A percentile compares a stretch with the other conserved stretches of the same genome.
Evolutionary conservation across 2,797 vertebrate species (phyloP).

Genomic region (Anguilla pacifica): DNA sequence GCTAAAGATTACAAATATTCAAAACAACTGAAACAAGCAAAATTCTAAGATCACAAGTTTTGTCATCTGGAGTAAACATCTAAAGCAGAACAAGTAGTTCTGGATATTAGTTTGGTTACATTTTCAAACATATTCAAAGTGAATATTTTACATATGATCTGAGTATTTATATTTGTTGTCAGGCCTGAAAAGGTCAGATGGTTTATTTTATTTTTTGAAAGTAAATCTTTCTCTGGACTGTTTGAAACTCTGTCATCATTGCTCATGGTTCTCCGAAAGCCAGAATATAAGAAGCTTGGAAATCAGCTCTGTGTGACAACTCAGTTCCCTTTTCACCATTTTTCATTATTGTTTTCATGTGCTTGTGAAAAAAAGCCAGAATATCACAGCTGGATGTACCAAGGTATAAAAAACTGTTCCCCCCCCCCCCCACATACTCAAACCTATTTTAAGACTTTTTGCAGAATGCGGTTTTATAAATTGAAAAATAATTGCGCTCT

Average conservation of each 20-base stretch:
- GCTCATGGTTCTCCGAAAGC: background rate
- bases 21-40: too few relatives aligned
- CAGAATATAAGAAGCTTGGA: background rate
- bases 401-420: background rate
- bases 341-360: background rate
- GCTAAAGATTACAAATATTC: too few relatives aligned
- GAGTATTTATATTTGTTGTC: background rate
- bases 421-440: background rate
- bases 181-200: background rate
- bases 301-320: background rate
- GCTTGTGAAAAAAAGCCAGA: background rate
- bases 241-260: background rate
- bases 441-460: background rate
- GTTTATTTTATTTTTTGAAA: background rate
- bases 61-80: background rate
- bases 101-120: conserved; percentile 1
- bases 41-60: too few relatives aligned
- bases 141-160: background rate
- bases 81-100: background rate
- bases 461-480: background rate
- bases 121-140: background rate
- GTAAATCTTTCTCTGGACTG: background rate
- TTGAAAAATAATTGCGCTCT: background rate
- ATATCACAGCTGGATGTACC: background rate
- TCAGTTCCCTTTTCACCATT: background rate